These are phyloP conservation scores for Cromileptes altivelis DNA, from an alignment of 2,113 vertebrate genomes.

Conservation along the genomic window DNA sequence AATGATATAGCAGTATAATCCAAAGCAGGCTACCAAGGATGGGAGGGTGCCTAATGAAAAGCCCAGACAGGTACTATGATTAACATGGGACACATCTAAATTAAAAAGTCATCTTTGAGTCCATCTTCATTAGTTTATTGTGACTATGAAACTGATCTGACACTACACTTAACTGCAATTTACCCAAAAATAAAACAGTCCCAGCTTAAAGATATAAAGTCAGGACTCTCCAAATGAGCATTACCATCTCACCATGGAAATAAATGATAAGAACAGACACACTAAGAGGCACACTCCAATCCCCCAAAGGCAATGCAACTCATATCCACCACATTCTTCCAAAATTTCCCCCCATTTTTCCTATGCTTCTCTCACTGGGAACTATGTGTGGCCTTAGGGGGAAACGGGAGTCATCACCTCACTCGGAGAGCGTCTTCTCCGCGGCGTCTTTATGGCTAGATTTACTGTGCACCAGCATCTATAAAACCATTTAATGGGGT, in stretches of 20 bases:
- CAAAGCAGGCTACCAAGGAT: not conserved
- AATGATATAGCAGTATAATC: no score
- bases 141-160: not conserved
- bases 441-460: slow-evolving; percentile 72
- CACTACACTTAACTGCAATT: not conserved
- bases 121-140: not conserved
- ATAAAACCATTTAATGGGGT: slow-evolving; percentile 83
- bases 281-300: slow-evolving; percentile 22
- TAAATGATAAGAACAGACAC: slow-evolving; percentile 38
- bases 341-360: slow-evolving; percentile 30
- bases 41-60: not conserved
- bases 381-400: slow-evolving; percentile 65
- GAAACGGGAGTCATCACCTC: slow-evolving; percentile 74
- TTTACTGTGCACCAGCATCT: slow-evolving; percentile 78
- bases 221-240: not conserved
- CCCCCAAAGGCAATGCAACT: slow-evolving; percentile 47
- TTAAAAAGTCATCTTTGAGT: not conserved
- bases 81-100: not conserved
- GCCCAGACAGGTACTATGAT: not conserved
- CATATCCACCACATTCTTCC: slow-evolving; percentile 61
- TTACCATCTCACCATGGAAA: not conserved
- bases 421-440: slow-evolving; percentile 69
- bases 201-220: slow-evolving; percentile 9
- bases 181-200: not conserved
- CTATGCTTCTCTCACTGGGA: slow-evolving; percentile 42